Evolutionary conservation across 2,113 vertebrate genomes (phyloP).

Genomic region (Pangasianodon gigas): DNA sequence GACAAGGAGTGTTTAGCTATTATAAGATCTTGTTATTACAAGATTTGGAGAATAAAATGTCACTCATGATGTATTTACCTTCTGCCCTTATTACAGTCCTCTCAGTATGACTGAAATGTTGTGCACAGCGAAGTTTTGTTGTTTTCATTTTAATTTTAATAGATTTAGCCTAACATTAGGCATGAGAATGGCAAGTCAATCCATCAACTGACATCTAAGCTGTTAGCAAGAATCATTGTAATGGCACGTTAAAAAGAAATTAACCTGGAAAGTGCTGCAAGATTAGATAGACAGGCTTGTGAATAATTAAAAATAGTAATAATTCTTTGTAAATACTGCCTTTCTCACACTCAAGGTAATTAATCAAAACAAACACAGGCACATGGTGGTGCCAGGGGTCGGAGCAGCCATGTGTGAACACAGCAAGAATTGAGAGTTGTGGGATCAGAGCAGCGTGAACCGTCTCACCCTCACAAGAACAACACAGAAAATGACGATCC

Average conservation of each 20-base stretch:
- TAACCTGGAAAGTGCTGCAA: no score
- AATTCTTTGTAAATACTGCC: not conserved
- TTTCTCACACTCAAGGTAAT: not conserved
- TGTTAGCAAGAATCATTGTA: not conserved
- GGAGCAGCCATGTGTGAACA: not conserved
- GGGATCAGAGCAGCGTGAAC: not conserved
- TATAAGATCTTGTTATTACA: not conserved
- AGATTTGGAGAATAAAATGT: not conserved
- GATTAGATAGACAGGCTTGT: not conserved
- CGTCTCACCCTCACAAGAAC: not conserved
- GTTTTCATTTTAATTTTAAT: not conserved
- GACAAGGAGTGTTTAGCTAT: not conserved
- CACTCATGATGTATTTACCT: not conserved
- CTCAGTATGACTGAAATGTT: not conserved
- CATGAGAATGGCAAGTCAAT: not conserved
- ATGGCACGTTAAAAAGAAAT: not conserved
- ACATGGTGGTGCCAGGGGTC: not conserved
- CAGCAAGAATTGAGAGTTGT: slow-evolving; percentile 3
- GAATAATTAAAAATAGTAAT: not conserved
- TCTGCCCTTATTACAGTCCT: not conserved
- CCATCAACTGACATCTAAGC: not conserved
- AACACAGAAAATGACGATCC: not conserved
- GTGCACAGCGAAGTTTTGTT: not conserved
- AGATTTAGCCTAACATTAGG: not conserved
- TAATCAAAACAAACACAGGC: not conserved